A percentile compares a stretch with the other conserved stretches of the same genome.
Conservation (phyloP, 2,888 invertebrate species). For the Coleophora deauratella region DNA sequence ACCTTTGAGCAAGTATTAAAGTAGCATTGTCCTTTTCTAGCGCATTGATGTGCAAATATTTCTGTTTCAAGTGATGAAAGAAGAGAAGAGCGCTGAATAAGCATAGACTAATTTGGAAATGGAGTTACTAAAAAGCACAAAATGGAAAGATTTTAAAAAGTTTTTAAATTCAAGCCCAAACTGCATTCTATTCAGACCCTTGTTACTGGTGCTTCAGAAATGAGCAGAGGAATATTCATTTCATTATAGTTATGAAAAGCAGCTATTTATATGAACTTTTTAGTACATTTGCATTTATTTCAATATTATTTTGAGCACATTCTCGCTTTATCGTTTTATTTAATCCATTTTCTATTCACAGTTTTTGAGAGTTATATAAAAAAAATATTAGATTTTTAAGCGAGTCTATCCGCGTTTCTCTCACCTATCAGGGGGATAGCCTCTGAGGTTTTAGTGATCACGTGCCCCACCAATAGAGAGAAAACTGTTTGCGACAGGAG, state of each 20-base stretch:
- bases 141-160: slow-evolving; percentile 38
- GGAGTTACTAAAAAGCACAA: slow-evolving; percentile 44
- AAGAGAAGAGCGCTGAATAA: slow-evolving; percentile 23
- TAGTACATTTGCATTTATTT: too few species aligned
- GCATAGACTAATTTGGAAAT: slow-evolving; percentile 26
- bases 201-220: slow-evolving; percentile 47
- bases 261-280: too few species aligned
- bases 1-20: slow-evolving; percentile 26
- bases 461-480: slow-evolving; percentile 99
- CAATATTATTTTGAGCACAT: too few species aligned
- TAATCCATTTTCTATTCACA: too few species aligned
- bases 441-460: slow-evolving; percentile 99
- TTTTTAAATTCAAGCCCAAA: slow-evolving; percentile 47
- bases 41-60: slow-evolving; percentile 50
- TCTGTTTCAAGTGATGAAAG: slow-evolving; percentile 48
- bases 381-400: slow-evolving; percentile 18
- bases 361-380: neutral
- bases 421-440: slow-evolving; percentile 99
- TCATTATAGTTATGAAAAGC: slow-evolving; percentile 11
- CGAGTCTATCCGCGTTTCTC: slow-evolving; percentile 40
- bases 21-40: slow-evolving; percentile 34
- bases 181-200: slow-evolving; percentile 51
- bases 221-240: slow-evolving; percentile 56
- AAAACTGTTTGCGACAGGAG: slow-evolving; percentile 99
- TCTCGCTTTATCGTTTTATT: too few species aligned